phyloP scores from a whole-genome alignment of 2,888 invertebrate species.

The Eugnorisma glareosa region DNA sequence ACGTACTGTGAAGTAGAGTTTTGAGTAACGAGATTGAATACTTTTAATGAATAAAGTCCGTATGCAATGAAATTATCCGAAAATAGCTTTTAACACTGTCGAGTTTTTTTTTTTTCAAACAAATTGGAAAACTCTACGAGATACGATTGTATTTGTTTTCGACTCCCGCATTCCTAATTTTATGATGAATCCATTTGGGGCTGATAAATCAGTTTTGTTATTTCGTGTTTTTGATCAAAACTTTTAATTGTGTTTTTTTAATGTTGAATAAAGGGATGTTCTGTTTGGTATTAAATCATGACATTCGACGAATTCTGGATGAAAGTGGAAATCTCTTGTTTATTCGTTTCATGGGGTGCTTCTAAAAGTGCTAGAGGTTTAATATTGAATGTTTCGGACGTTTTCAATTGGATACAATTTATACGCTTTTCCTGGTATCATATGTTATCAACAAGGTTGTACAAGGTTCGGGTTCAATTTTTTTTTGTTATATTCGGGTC shows the following conservation, averaged over 20 bases:
- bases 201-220: slow-evolving; percentile 71
- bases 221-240: slow-evolving; percentile 63
- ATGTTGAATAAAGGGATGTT: slow-evolving; percentile 42
- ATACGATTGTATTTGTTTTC: slow-evolving; percentile 69
- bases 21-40: slow-evolving; percentile 43
- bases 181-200: slow-evolving; percentile 69
- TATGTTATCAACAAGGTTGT: neutral
- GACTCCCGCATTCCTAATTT: slow-evolving; percentile 66
- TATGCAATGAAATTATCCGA: slow-evolving; percentile 57
- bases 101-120: slow-evolving; percentile 58
- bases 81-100: slow-evolving; percentile 56
- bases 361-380: neutral
- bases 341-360: slow-evolving; percentile 25
- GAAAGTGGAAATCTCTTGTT: slow-evolving; percentile 22
- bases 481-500: neutral
- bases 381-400: neutral
- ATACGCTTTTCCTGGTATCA: slow-evolving; percentile 2
- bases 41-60: slow-evolving; percentile 48
- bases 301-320: slow-evolving; percentile 10
- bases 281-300: slow-evolving; percentile 31
- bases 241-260: slow-evolving; percentile 63
- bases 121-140: slow-evolving; percentile 69
- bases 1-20: slow-evolving; percentile 2
- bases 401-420: slow-evolving; percentile 7
- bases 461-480: neutral